Conservation (phyloP, 2,888 invertebrate genomes). For the Leucoptera coffeella region DNA sequence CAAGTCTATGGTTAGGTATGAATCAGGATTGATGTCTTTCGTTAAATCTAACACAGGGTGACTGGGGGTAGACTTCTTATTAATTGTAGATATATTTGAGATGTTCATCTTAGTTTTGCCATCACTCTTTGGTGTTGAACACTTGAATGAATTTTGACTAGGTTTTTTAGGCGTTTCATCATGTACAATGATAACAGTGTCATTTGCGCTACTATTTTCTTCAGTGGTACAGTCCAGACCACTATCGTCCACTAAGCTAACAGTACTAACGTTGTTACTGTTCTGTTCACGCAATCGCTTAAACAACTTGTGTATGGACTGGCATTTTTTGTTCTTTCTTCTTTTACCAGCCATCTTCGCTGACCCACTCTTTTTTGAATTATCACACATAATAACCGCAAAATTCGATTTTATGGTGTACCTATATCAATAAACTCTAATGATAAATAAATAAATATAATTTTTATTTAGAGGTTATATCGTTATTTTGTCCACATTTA, state of each 20-base stretch:
- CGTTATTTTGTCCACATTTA: not conserved
- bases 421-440: not conserved
- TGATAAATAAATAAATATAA: slow-evolving; percentile 1
- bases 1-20: slow-evolving; percentile 31
- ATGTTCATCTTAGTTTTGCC: slow-evolving; percentile 5
- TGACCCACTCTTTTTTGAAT: not conserved
- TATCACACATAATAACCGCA: not conserved
- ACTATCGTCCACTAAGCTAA: no score
- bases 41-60: slow-evolving; percentile 16
- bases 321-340: no score
- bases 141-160: slow-evolving; percentile 17
- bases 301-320: no score
- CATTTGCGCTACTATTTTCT: not conserved
- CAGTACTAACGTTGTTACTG: no score
- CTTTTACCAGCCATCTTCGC: not conserved
- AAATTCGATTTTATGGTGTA: not conserved
- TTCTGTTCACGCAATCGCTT: no score
- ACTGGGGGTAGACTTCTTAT: no score
- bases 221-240: no score
- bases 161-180: not conserved
- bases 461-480: not conserved
- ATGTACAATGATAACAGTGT: not conserved
- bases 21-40: slow-evolving; percentile 19
- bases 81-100: slow-evolving; percentile 4
- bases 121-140: slow-evolving; percentile 13